Percentiles rank a stretch among this genome's conserved stretches.
Evolutionary conservation across 2,113 vertebrate genomes (phyloP).

Genomic region (Scalopus aquaticus): DNA sequence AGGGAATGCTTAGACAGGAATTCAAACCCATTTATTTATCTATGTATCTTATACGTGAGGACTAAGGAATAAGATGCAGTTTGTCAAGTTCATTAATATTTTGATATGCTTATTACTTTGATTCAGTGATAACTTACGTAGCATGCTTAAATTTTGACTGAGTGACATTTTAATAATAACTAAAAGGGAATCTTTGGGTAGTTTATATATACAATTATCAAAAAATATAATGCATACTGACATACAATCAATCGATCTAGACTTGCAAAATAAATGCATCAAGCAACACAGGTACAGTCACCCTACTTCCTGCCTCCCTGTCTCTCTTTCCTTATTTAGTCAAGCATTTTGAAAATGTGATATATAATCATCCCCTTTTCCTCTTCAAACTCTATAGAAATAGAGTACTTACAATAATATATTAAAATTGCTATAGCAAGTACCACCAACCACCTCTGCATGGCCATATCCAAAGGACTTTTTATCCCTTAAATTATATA

Average conservation of each 20-base stretch:
- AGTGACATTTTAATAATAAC: conserved; percentile 29
- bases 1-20: not conserved
- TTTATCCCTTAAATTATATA: not conserved
- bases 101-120: conserved; percentile 44
- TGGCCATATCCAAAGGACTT: not conserved
- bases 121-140: not conserved
- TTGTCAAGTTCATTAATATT: not conserved
- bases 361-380: not conserved
- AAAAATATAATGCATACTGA: not conserved
- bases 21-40: not conserved
- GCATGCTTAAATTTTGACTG: not conserved
- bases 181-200: not conserved
- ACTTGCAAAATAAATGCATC: not conserved
- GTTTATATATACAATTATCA: conserved; percentile 9
- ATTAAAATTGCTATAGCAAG: not conserved
- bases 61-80: not conserved
- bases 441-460: not conserved
- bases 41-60: not conserved
- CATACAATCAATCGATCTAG: not conserved
- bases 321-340: not conserved
- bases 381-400: not conserved
- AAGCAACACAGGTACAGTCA: not conserved
- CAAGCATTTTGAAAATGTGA: not conserved
- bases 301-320: not conserved
- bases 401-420: not conserved